Evolutionary conservation across 2,888 invertebrate genomes (phyloP).

Genomic region (Caenorhabditis zanzibari): DNA sequence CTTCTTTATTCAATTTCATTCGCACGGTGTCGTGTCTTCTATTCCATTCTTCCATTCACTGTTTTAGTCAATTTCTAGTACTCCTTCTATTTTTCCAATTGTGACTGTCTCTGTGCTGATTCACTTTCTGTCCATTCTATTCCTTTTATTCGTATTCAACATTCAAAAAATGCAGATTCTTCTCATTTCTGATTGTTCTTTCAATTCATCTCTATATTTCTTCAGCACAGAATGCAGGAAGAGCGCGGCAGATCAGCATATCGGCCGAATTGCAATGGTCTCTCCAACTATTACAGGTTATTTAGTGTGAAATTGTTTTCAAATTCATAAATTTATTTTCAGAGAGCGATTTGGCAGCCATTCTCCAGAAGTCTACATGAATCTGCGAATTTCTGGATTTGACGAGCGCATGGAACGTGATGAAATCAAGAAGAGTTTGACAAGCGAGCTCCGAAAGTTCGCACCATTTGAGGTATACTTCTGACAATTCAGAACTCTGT

Average conservation of each 20-base stretch:
- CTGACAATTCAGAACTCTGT: background rate
- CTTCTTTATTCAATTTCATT: background rate
- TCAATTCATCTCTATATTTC: slow-evolving; percentile 36
- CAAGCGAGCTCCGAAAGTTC: slow-evolving; percentile 77
- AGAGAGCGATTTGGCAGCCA: slow-evolving; percentile 82
- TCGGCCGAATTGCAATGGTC: slow-evolving; percentile 53
- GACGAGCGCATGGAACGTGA: slow-evolving; percentile 77
- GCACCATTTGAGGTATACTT: slow-evolving; percentile 81
- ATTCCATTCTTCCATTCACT: slow-evolving; percentile 45
- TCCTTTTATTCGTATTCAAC: slow-evolving; percentile 35
- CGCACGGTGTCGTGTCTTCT: slow-evolving; percentile 24
- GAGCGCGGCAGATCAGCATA: slow-evolving; percentile 62
- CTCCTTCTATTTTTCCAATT: slow-evolving; percentile 45
- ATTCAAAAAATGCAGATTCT: slow-evolving; percentile 27
- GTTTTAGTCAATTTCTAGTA: slow-evolving; percentile 48
- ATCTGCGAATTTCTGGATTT: slow-evolving; percentile 81
- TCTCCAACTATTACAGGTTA: slow-evolving; percentile 63
- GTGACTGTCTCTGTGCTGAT: slow-evolving; percentile 43
- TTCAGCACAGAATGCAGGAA: slow-evolving; percentile 54
- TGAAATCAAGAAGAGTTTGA: slow-evolving; percentile 77
- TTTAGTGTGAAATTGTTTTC: background rate
- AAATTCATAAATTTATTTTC: slow-evolving; percentile 48
- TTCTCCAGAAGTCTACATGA: slow-evolving; percentile 83
- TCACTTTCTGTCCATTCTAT: slow-evolving; percentile 40
- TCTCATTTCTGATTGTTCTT: slow-evolving; percentile 8